These are phyloP conservation scores for Mesocricetus auratus DNA, from an alignment of 2,113 vertebrate species.

Conservation along the genomic window DNA sequence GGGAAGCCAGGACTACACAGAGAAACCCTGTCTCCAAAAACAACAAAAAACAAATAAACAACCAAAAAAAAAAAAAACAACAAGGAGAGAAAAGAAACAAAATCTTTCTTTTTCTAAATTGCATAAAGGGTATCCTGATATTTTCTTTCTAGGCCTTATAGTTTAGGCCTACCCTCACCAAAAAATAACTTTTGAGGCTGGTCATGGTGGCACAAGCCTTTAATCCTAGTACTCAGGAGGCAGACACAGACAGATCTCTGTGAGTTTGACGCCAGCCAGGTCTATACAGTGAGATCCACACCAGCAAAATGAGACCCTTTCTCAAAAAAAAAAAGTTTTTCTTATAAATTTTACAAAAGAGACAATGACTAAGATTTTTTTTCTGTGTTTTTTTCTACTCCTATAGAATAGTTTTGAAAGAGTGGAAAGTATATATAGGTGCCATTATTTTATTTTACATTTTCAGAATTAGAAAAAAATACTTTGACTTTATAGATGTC, in stretches of 20 bases:
- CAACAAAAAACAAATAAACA: background rate
- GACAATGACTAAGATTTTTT: background rate
- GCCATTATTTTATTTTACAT: constrained; percentile 11
- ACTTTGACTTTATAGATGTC: background rate
- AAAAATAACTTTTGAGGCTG: constrained; percentile 3
- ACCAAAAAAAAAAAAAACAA: background rate
- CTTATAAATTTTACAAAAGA: background rate
- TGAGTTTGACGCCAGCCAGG: background rate
- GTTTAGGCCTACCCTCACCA: background rate
- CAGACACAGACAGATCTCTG: background rate
- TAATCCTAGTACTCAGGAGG: background rate
- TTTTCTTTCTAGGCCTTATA: background rate
- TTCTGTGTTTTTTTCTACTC: background rate
- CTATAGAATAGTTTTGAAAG: background rate
- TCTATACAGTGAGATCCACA: background rate
- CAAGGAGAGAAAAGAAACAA: background rate
- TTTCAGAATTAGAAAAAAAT: background rate
- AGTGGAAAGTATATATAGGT: background rate
- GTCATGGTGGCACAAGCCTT: background rate
- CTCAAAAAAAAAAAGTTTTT: background rate
- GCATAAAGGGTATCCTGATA: background rate
- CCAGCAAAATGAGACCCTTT: background rate
- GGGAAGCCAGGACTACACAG: background rate
- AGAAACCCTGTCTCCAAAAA: background rate
- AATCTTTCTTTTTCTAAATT: background rate